A percentile compares a stretch with the other conserved stretches of the same genome.
Evolutionary conservation across 2,113 vertebrate species (phyloP).

Genomic region (Salvelinus fontinalis): DNA sequence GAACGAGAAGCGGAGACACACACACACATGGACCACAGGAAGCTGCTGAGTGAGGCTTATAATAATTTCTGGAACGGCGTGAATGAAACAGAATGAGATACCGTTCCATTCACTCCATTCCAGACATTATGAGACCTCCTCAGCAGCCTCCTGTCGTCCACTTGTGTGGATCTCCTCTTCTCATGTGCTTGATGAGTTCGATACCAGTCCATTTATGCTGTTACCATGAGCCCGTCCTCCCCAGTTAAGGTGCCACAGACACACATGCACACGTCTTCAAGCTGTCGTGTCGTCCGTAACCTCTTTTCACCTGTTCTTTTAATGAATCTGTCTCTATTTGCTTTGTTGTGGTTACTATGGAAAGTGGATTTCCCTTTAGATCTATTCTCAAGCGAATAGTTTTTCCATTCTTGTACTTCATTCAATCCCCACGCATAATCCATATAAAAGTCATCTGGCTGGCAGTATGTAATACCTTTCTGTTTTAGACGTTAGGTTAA

Average conservation of each 20-base stretch:
- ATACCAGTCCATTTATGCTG: no score
- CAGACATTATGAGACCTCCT: no score
- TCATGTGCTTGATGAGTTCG: no score
- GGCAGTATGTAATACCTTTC: constrained; percentile 36
- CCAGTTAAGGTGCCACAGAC: not conserved
- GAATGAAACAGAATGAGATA: no score
- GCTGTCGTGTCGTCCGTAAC: constrained; percentile 14
- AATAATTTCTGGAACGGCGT: no score
- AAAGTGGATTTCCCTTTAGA: constrained; percentile 18
- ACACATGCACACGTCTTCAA: not conserved
- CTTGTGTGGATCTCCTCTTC: no score
- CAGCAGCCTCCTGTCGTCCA: no score
- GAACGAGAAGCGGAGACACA: not conserved
- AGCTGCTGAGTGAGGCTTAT: not conserved
- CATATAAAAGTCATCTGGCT: constrained; percentile 33
- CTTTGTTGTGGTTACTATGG: constrained; percentile 31
- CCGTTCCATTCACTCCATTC: no score
- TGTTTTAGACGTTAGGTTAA: constrained; percentile 65
- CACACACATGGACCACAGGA: no score
- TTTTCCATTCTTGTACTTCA: constrained; percentile 31
- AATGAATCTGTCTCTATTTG: constrained; percentile 9
- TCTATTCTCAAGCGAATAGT: not conserved
- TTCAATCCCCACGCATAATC: constrained; percentile 30
- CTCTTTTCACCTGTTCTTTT: not conserved
- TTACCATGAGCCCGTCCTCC: no score